Percentiles rank a stretch among this genome's conserved stretches.
These are phyloP conservation scores for Ditula angustiorana DNA, from an alignment of 2,888 invertebrate genomes.

Conservation along the genomic window DNA sequence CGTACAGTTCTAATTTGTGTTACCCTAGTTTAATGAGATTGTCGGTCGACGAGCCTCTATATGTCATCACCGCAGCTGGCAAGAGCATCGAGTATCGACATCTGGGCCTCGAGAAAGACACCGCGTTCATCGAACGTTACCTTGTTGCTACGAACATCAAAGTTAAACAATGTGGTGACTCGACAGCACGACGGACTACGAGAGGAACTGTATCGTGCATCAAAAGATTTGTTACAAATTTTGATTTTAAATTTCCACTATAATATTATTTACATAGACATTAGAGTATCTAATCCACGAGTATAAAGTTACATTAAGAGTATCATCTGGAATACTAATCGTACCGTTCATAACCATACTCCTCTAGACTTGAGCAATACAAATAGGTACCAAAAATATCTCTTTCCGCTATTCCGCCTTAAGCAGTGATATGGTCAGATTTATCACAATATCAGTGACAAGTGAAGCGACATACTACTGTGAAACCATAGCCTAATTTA, in stretches of 20 bases:
- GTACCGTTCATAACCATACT: constrained; percentile 66
- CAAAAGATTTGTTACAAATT: constrained; percentile 76
- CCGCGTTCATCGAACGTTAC: constrained; percentile 44
- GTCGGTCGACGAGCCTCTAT: constrained; percentile 65
- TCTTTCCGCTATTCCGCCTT: constrained; percentile 62
- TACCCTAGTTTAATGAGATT: constrained; percentile 65
- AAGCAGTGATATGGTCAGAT: constrained; percentile 79
- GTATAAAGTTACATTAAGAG: constrained; percentile 59
- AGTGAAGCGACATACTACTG: constrained; percentile 43
- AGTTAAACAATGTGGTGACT: constrained; percentile 68
- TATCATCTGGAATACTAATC: constrained; percentile 61
- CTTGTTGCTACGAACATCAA: constrained; percentile 51
- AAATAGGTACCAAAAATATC: constrained; percentile 80
- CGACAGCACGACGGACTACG: constrained; percentile 79
- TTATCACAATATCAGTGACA: constrained; percentile 68
- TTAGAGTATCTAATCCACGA: constrained; percentile 53
- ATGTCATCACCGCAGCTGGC: constrained; percentile 65
- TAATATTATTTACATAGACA: constrained; percentile 64
- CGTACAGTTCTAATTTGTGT: constrained; percentile 68
- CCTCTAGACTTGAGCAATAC: constrained; percentile 77
- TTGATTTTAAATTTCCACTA: constrained; percentile 65
- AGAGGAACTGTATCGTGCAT: constrained; percentile 85
- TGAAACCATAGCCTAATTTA: constrained; percentile 35
- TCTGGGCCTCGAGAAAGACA: constrained; percentile 69
- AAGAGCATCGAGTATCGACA: constrained; percentile 55